Evolutionary conservation across 1,140 invertebrate genomes (phyloP).

Genomic region (Ostrea edulis): DNA sequence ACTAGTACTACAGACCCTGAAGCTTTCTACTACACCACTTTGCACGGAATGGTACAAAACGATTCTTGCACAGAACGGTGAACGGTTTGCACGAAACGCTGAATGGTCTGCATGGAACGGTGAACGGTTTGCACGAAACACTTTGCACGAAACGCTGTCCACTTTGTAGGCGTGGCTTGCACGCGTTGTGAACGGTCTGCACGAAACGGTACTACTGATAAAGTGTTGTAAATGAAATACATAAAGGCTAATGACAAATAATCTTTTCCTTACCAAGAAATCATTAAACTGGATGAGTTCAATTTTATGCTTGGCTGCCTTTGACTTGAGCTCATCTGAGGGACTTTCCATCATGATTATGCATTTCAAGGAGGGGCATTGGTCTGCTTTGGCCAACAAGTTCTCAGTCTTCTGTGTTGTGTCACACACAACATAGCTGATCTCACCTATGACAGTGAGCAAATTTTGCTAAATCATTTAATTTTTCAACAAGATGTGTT

Average conservation of each 20-base stretch:
- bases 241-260: neutral
- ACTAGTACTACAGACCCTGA: too few species aligned
- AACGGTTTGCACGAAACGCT: too few species aligned
- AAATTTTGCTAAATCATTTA: neutral
- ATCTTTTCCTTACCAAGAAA: conserved; percentile 58
- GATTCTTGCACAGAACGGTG: too few species aligned
- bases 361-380: conserved; percentile 57
- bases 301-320: conserved; percentile 51
- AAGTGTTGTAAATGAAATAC: neutral
- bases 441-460: conserved; percentile 58
- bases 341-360: conserved; percentile 61
- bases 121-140: too few species aligned
- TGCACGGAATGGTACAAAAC: too few species aligned
- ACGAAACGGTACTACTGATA: neutral
- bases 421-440: conserved; percentile 88
- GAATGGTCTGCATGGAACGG: too few species aligned
- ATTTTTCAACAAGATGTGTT: too few species aligned
- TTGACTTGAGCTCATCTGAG: conserved; percentile 45
- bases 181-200: too few species aligned
- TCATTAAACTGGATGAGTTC: conserved; percentile 57
- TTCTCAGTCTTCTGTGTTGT: conserved; percentile 88
- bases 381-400: conserved; percentile 86
- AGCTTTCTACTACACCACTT: too few species aligned
- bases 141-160: too few species aligned
- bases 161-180: too few species aligned